phyloP scores from a whole-genome alignment of 2,113 vertebrate species.

The Climacteris rufus region DNA sequence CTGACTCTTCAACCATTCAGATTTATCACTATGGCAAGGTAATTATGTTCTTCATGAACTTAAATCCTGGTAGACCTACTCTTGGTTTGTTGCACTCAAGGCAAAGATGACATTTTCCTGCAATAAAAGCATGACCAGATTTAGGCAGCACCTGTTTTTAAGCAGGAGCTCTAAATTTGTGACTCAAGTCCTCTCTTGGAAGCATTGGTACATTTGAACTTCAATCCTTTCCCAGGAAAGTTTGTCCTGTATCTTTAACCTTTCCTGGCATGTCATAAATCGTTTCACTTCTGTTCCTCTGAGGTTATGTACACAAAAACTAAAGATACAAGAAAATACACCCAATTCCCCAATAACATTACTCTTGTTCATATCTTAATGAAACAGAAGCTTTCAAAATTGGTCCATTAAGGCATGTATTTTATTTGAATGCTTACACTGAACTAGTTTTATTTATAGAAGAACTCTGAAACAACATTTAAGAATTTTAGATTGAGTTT shows the following conservation, averaged over 20 bases:
- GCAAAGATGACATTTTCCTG: not conserved
- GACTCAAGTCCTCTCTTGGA: not conserved
- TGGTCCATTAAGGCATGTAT: not conserved
- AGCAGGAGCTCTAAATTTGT: not conserved
- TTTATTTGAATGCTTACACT: not conserved
- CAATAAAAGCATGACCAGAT: not conserved
- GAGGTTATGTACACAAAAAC: not conserved
- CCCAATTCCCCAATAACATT: not conserved
- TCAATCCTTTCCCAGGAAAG: not conserved
- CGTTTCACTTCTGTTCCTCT: not conserved
- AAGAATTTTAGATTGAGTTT: not conserved
- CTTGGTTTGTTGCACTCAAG: not conserved
- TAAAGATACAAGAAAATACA: not conserved
- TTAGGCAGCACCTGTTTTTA: not conserved
- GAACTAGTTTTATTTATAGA: not conserved
- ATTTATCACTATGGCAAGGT: not conserved
- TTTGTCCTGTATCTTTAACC: not conserved
- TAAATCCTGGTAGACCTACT: not conserved
- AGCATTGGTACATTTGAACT: not conserved
- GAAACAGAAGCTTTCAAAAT: not conserved
- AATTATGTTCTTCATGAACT: not conserved
- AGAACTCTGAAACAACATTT: not conserved
- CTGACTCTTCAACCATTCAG: not conserved
- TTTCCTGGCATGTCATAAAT: not conserved
- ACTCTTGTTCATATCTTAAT: not conserved